Conservation (phyloP, 1,140 invertebrate species). For the Rhagoletis zephyria region DNA sequence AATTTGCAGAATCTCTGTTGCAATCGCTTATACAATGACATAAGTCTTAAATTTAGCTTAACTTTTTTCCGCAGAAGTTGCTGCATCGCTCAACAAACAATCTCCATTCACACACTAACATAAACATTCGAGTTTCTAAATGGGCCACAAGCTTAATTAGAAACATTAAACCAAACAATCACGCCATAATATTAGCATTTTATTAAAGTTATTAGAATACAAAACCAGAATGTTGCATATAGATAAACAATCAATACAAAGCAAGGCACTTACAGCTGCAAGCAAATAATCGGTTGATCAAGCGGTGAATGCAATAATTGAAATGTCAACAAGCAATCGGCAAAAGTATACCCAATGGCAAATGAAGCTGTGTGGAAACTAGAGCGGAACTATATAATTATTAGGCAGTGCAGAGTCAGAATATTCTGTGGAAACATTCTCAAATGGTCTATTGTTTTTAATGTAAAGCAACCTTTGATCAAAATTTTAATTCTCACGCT, state of each 20-base stretch:
- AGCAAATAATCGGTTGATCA: not conserved
- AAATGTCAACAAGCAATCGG: conserved; percentile 33
- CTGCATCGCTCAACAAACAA: not conserved
- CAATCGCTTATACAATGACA: too few relatives aligned
- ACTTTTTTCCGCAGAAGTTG: too few relatives aligned
- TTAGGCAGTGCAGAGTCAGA: too few relatives aligned
- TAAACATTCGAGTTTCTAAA: not conserved
- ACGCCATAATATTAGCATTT: conserved; percentile 41
- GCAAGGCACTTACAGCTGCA: not conserved
- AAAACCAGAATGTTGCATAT: not conserved
- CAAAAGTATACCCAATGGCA: not conserved
- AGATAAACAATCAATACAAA: conserved; percentile 40
- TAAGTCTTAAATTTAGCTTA: too few relatives aligned
- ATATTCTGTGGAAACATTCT: too few relatives aligned
- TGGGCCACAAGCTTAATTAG: conserved; percentile 23
- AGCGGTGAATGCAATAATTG: conserved; percentile 19
- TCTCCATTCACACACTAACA: not conserved
- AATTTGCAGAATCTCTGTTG: too few relatives aligned
- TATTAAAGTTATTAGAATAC: conserved; percentile 43
- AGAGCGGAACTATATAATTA: too few relatives aligned
- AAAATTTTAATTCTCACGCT: too few relatives aligned
- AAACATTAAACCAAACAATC: conserved; percentile 16
- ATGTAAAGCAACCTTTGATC: too few relatives aligned
- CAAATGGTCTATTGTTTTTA: too few relatives aligned
- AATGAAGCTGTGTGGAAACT: too few relatives aligned